phyloP scores from a whole-genome alignment of 1,140 invertebrate species.

The Pogonus chalceus region DNA sequence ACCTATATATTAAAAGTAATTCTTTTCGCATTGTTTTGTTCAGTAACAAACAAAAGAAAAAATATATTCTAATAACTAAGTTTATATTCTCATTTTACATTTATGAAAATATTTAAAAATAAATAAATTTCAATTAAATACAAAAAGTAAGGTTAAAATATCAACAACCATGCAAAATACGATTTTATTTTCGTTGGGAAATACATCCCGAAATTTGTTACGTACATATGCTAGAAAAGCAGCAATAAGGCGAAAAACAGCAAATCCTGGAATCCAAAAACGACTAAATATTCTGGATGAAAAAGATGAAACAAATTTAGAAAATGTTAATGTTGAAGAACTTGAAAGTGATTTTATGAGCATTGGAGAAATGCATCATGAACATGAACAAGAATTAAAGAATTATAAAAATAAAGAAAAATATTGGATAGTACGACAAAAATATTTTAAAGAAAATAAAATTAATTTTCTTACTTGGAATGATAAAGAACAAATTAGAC shows the following conservation, averaged over 20 bases:
- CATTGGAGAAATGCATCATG: not conserved
- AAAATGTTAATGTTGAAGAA: slow-evolving; percentile 36
- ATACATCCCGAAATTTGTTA: not conserved
- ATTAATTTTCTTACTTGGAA: slow-evolving; percentile 70
- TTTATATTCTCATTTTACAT: too few species aligned
- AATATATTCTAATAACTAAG: too few species aligned
- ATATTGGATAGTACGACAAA: slow-evolving; percentile 52
- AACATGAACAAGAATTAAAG: slow-evolving; percentile 24
- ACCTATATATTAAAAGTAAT: too few species aligned
- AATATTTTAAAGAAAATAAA: slow-evolving; percentile 60
- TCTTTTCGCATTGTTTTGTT: too few species aligned
- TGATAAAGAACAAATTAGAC: slow-evolving; percentile 73
- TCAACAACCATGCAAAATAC: too few species aligned
- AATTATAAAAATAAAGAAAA: slow-evolving; percentile 38
- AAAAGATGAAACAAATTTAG: slow-evolving; percentile 27
- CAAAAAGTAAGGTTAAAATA: too few species aligned
- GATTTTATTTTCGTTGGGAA: too few species aligned
- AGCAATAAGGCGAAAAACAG: not conserved
- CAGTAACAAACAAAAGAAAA: too few species aligned
- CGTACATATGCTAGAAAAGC: not conserved
- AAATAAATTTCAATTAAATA: too few species aligned
- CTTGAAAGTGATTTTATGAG: slow-evolving; percentile 41
- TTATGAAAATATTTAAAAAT: too few species aligned
- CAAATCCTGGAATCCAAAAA: slow-evolving; percentile 14
- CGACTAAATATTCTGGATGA: slow-evolving; percentile 13